phyloP scores from a whole-genome alignment of 2,113 vertebrate genomes.

The Aphelocoma coerulescens region DNA sequence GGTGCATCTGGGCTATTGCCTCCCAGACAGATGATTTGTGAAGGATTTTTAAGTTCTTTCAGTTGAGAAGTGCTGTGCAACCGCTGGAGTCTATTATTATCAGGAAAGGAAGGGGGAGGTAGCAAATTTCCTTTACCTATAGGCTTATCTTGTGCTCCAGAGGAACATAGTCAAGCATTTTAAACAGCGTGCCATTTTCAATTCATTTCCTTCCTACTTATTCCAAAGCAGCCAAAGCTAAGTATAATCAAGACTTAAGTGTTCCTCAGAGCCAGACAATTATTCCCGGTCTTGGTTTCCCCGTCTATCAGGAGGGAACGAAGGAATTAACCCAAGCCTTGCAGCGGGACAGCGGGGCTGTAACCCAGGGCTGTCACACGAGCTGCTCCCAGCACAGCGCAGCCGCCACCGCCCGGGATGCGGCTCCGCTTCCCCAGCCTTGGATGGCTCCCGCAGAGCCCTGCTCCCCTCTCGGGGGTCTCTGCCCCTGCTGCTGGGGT shows the following conservation, averaged over 20 bases:
- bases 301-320: neutral
- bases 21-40: slow-evolving; percentile 33
- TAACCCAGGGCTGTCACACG: neutral
- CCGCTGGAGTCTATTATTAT: slow-evolving; percentile 28
- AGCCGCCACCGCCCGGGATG: accelerated
- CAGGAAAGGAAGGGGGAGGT: neutral
- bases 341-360: neutral
- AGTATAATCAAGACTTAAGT: slow-evolving; percentile 51
- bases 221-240: slow-evolving; percentile 37
- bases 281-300: neutral
- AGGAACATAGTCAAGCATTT: neutral
- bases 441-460: neutral
- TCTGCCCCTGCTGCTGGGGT: neutral
- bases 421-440: neutral
- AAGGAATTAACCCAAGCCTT: neutral
- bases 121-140: slow-evolving; percentile 42
- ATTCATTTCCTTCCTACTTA: slow-evolving; percentile 53
- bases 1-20: slow-evolving; percentile 7
- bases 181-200: slow-evolving; percentile 15
- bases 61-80: slow-evolving; percentile 2
- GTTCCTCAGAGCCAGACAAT: slow-evolving; percentile 35
- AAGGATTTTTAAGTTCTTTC: slow-evolving; percentile 25
- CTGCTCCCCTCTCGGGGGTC: neutral
- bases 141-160: slow-evolving; percentile 46
- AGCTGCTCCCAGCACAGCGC: neutral